These are phyloP conservation scores for Nomada fabriciana DNA, from an alignment of 2,888 invertebrate species.

Conservation along the genomic window DNA sequence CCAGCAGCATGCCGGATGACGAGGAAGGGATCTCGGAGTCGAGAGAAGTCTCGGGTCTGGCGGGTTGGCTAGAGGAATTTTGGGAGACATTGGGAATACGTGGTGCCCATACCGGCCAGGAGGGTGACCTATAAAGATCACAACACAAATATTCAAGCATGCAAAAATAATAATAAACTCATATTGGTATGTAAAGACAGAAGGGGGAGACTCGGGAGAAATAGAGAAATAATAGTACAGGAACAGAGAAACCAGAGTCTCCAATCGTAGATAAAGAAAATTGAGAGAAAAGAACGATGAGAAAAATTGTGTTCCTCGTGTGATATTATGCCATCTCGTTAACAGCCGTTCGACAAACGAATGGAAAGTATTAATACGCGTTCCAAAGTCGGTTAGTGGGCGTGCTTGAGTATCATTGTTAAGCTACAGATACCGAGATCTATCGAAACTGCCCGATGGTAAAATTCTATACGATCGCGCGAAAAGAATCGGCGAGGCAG, in stretches of 20 bases:
- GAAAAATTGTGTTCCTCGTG: slow-evolving; percentile 24
- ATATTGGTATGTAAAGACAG: slow-evolving; percentile 47
- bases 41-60: slow-evolving; percentile 52
- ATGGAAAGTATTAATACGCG: not conserved
- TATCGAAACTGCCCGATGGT: not conserved
- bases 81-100: slow-evolving; percentile 82
- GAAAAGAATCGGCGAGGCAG: slow-evolving; percentile 7
- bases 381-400: slow-evolving; percentile 14
- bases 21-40: slow-evolving; percentile 76
- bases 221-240: slow-evolving; percentile 29
- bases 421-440: slow-evolving; percentile 12
- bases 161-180: slow-evolving; percentile 80
- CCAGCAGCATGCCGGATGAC: slow-evolving; percentile 75
- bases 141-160: slow-evolving; percentile 85
- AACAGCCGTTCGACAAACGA: slow-evolving; percentile 4
- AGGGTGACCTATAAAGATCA: slow-evolving; percentile 86
- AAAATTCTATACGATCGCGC: not conserved
- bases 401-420: slow-evolving; percentile 10
- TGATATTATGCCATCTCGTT: slow-evolving; percentile 8
- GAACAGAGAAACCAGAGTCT: slow-evolving; percentile 64
- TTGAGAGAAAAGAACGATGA: not conserved
- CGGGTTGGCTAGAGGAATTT: slow-evolving; percentile 63
- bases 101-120: slow-evolving; percentile 87
- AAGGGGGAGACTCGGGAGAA: slow-evolving; percentile 28
- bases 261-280: slow-evolving; percentile 17